Base-by-base conservation (phyloP, 2,113 vertebrate species). In the Oncorhynchus keta region DNA sequence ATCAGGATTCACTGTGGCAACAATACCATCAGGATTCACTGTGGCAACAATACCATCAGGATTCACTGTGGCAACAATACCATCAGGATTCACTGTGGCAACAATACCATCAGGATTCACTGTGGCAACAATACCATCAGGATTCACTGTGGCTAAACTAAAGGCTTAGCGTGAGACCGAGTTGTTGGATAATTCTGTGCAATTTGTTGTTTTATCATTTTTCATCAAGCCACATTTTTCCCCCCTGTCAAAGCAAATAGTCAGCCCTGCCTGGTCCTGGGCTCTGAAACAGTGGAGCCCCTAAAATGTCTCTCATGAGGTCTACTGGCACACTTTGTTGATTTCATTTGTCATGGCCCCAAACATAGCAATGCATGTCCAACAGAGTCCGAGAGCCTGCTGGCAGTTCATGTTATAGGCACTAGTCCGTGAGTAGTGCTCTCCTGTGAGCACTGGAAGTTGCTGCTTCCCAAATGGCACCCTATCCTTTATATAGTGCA, bases 311-410 rank as follows among this genome's bases (percentile, higher is more conserved):
- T 78, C 59, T 80, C 70, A 72, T 69, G 71, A 83, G 78, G 57
- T 79, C 83, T 45, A 45, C 39, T 84, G 82, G 75, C 78, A 75
- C 82, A 49, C 81, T 82, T 51, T 0, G 45, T 82, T 76, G 72
- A 77, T 83, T 84, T 79, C n/a, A 66, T 84, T 80, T 78, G 82
- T 84, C 87, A 66, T 51, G 62, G 80, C 82, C 86, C 84, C 81
- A 77, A 88, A 78, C 79, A 81, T 74, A 84, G 81, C 82, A 79
- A 61, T 83, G 85, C 66, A 64, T 80, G 84, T 82, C 82, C 83
- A 81, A 72, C 80, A 81, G 75, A 83, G 81, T 81, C 59, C n/a
- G n/a, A 62, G 4, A 22, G 59, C 59, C 59, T 62, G 81, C 73
- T 74, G 78, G 26, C 8, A 76, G 35, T 1, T 48, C 57, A 72